Percentiles rank a stretch among this genome's conserved stretches.
Evolutionary conservation across 1,140 invertebrate genomes (phyloP).

Genomic region (Meloidogyne chitwoodi): DNA sequence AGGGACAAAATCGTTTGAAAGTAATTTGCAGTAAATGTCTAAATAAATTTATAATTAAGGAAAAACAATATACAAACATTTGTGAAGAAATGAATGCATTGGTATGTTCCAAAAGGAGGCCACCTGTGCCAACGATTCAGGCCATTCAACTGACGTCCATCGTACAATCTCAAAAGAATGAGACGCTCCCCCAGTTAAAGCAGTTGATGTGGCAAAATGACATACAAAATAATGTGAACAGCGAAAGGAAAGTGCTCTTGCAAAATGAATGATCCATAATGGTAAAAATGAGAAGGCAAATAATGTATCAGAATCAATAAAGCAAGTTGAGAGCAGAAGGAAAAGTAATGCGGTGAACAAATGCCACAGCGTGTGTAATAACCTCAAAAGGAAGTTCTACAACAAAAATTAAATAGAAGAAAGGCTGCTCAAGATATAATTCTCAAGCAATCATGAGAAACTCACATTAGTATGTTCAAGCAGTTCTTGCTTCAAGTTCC

Average conservation of each 20-base stretch:
- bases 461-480: neutral
- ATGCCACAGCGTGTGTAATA: neutral
- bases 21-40: constrained; percentile 25
- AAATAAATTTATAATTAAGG: constrained; percentile 1
- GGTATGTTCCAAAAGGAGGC: constrained; percentile 36
- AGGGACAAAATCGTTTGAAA: constrained; percentile 1
- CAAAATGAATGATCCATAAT: constrained; percentile 9
- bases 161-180: constrained; percentile 9
- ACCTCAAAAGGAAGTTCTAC: neutral
- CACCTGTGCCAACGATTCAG: constrained; percentile 32
- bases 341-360: neutral
- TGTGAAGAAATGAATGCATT: constrained; percentile 42
- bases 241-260: constrained; percentile 34
- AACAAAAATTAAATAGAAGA: neutral
- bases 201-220: constrained; percentile 25
- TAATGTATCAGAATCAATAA: constrained; percentile 13
- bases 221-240: constrained; percentile 39
- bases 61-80: constrained; percentile 26
- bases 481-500: neutral
- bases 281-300: neutral
- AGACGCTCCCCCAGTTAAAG: constrained; percentile 11
- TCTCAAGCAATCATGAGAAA: neutral
- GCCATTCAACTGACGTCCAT: constrained; percentile 31
- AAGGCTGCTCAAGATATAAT: neutral
- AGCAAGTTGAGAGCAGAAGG: constrained; percentile 6